Percentiles rank a stretch among this genome's conserved stretches.
phyloP scores from a whole-genome alignment of 92 coral and sea anemone species.

The Anthopleura xanthogrammica region DNA sequence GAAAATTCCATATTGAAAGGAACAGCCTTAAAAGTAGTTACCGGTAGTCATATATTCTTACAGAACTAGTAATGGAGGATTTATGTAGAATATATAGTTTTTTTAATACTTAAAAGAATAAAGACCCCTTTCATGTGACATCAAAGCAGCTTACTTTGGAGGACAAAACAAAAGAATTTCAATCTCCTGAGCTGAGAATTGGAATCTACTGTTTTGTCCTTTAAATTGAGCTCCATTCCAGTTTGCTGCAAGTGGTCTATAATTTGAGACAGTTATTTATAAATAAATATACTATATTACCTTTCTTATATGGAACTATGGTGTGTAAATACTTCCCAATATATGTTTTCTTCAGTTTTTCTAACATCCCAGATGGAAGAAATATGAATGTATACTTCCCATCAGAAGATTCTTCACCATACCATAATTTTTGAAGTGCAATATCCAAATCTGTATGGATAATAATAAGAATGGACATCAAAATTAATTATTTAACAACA shows the following conservation, averaged over 20 bases:
- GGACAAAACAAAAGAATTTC: too few species aligned
- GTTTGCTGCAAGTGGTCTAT: too few species aligned
- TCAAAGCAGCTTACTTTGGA: too few species aligned
- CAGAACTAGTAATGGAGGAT: too few species aligned
- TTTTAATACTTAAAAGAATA: too few species aligned
- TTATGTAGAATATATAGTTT: too few species aligned
- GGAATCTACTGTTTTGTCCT: too few species aligned
- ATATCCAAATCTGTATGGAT: conserved; percentile 29
- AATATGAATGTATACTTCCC: conserved; percentile 41
- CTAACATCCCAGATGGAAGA: conserved; percentile 21
- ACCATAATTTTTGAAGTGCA: conserved; percentile 39
- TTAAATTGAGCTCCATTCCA: too few species aligned
- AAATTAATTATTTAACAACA: too few species aligned
- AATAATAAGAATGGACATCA: background rate
- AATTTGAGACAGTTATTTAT: too few species aligned
- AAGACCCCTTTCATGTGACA: too few species aligned
- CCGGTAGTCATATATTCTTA: background rate
- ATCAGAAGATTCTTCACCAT: background rate
- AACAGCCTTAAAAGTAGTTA: background rate
- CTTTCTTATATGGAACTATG: conserved; percentile 34
- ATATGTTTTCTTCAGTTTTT: conserved; percentile 19
- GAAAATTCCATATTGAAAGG: background rate
- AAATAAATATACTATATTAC: background rate
- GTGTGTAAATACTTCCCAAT: conserved; percentile 52
- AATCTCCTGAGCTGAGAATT: too few species aligned